Base-by-base conservation (phyloP, 1,140 invertebrate genomes). In the Potamilus streckersoni region DNA sequence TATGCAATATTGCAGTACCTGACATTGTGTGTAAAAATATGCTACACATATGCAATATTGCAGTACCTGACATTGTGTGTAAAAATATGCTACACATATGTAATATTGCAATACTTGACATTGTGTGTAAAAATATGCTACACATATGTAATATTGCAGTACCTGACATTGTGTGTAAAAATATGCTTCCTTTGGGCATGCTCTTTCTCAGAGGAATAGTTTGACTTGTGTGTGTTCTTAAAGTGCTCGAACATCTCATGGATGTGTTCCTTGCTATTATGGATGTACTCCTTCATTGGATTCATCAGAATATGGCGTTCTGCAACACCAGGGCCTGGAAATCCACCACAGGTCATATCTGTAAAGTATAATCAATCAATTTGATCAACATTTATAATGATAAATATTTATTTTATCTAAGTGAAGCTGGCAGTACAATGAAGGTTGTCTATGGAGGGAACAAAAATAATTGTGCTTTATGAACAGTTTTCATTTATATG, bases 221-320 rank as follows among this genome's bases (percentile, higher is more conserved):
- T 80, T 83, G 94, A 95, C 8, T 92, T 91, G 85, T 98, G 96
- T 66, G 92, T 93, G 0, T 83, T 91, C 82, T 93, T 94, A 86
- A 97, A 98, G 61, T 92, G 89, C 56, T 94, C 89, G 89, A 98
- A 98, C 84, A 94, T 93, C 66, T 92, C 89, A 60, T 95, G 91
- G 2, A 97, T 91, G 88, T 98, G 96, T 1, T 89, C 83, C 62
- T 95, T 93, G 58, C 92, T 88, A 80, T 92, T 91, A 83, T 94
- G 92, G 59, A 98, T 91, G 83, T 96, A 98, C 91, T 98, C 97
- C 65, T 92, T 93, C 93, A 98, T 97, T 8, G 97, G 97, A 91
- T 98, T 98, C 87, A 86, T 84, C 38, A 84, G 71, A 6, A 88
- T 61, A 17, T 76, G 79, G 13, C 78, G 80, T 71, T 83, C 82